Percentiles rank a stretch among this genome's conserved stretches.
These are phyloP conservation scores for Drosophila sordidula DNA, from an alignment of 2,888 invertebrate species.

Conservation along the genomic window DNA sequence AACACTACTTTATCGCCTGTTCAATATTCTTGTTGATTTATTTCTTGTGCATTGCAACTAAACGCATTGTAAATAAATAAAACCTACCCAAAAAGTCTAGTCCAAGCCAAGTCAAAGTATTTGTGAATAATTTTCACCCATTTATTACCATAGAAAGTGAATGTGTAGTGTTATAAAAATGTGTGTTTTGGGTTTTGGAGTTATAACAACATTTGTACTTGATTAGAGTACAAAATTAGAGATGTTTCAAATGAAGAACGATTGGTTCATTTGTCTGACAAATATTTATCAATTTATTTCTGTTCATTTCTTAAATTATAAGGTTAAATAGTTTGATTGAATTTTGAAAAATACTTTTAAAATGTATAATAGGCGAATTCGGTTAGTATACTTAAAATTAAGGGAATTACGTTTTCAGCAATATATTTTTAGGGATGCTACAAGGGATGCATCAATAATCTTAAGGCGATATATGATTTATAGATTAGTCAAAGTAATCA, in stretches of 20 bases:
- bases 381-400: no score
- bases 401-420: no score
- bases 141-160: constrained; percentile 5
- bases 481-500: not conserved
- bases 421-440: no score
- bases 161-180: not conserved
- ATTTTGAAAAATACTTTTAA: no score
- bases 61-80: constrained; percentile 25
- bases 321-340: no score
- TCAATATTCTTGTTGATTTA: constrained; percentile 30
- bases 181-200: not conserved
- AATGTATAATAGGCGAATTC: no score
- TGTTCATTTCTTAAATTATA: no score
- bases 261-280: not conserved
- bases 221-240: no score
- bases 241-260: no score
- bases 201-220: no score
- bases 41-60: constrained; percentile 15
- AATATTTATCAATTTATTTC: not conserved
- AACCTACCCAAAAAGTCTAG: not conserved
- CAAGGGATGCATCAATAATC: no score
- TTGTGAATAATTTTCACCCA: constrained; percentile 6
- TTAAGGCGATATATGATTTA: not conserved
- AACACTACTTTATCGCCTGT: not conserved
- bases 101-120: not conserved